Evolutionary conservation across 2,888 invertebrate species (phyloP), one percentile per base, ranked within the genome.

Genomic region (Melanostoma scalare): DNA sequence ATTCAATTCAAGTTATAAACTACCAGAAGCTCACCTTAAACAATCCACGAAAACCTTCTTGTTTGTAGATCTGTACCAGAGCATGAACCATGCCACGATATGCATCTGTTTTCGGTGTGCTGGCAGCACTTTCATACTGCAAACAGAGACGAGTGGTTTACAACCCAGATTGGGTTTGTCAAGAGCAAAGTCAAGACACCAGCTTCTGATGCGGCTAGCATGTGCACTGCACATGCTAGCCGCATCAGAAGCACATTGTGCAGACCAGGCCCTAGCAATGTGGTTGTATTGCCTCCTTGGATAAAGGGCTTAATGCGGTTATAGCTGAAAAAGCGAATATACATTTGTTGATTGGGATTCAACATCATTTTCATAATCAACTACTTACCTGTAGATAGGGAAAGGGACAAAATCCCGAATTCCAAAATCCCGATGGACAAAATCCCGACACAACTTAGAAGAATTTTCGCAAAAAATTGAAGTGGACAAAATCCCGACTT

Each of bases 131-230:
- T 88, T 94, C 94, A 92, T 98, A 99, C 92, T 99, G 99, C 87
- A 99, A 93, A 90, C 99, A 99, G 84, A 99, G 93, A 71, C 99
- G 93, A 1, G 99, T 99, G 93, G 1, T 99, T 99, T 76, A 98
- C 97, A 87, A 99, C 99, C 99, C 99, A 99, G 88, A 99, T 96
- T 60, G 99, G 99, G 92, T 99, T 99, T 61, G 99, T 99, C 92
- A 99, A 94, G 61, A 97, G 90, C 71, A 99, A 93, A 0, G 98
- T 98, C 3, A 97, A 92, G 46, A 97, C 93, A 8, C 98, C 98
- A 56, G 98, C 97, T 89, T 97, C 96, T 0, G 97, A 95, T 67
- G 98, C 98, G 0, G 97, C 97, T 58, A 97, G 89, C 96, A 98
- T 97, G 90, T 98, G n/a, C n/a, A n/a, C n/a, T n/a, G n/a, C n/a